Conservation (phyloP, 2,113 vertebrate genomes). For the Rallus limicola region DNA sequence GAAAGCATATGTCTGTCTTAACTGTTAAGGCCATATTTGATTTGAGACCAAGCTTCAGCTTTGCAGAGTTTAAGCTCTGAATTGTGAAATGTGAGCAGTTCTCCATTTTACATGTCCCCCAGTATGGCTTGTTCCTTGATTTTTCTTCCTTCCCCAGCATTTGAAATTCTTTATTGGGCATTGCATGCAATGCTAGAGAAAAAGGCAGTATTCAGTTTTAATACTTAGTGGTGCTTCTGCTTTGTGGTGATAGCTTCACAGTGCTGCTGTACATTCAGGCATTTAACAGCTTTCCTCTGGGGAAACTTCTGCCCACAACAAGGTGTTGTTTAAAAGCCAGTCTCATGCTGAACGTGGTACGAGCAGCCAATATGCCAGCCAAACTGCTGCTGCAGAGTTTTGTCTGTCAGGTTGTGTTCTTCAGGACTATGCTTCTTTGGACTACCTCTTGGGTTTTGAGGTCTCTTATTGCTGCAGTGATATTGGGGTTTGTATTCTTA, state of each 20-base stretch:
- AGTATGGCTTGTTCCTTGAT: background rate
- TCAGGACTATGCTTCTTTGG: conserved; percentile 47
- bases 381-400: background rate
- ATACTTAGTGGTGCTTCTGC: background rate
- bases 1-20: background rate
- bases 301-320: background rate
- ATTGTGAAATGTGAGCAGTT: background rate
- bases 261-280: conserved; percentile 40
- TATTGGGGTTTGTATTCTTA: conserved; percentile 16
- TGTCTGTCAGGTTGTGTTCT: conserved; percentile 21
- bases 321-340: background rate
- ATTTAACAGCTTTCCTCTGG: background rate
- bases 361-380: background rate
- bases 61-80: background rate
- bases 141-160: background rate
- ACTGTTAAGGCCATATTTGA: background rate
- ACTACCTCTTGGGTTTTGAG: conserved; percentile 72
- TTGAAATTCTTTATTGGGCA: background rate
- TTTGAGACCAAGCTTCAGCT: background rate
- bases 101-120: background rate
- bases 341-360: background rate
- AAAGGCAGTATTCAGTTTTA: background rate
- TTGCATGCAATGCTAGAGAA: background rate
- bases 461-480: conserved; percentile 29
- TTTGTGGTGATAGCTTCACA: conserved; percentile 38